Base-by-base conservation (phyloP, 2,888 invertebrate species). In the Drosophila formosana region DNA sequence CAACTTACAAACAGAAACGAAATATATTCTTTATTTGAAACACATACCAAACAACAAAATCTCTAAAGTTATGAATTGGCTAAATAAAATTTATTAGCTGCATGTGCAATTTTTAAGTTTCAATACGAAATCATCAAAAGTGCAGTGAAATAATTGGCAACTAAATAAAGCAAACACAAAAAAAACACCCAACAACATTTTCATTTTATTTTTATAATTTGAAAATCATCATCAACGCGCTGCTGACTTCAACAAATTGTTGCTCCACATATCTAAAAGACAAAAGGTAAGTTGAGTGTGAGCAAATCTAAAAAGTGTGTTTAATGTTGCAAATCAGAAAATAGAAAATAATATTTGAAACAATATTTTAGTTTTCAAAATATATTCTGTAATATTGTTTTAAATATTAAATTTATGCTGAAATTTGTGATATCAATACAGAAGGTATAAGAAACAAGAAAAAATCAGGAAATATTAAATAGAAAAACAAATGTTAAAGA, bases 31-130 rank as follows among this genome's bases (percentile, higher is more conserved):
- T 66, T 37, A 58, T 55, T 75, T 65, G 2, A 49, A 55, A 50
- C 47, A 68, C 79, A 47, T 60, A 46, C 25, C 13, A 45, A 56
- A 39, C 13, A n/a, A 37, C 8, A 32, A 32, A 32, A 32, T 3
- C 11, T 4, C 28, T 52, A 52, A 69, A 34, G 51, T 65, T 63
- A 65, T 64, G 52, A 81, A 88, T 88, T 88, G 72, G 83, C 76
- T 79, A 66, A 72, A 67, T 37, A 56, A 26, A 78, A 68, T 61
- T 57, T 53, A 66, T 75, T 75, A 43, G 66, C 66, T 76, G 80
- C 76, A 75, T 79, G 80, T 79, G 69, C 68, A 65, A 62, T 58
- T 75, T 66, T 78, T 67, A 1, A 60, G 62, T 63, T 73, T 30
- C 23, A 9, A 34, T 47, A 34, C 30, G 47, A 62, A 63, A 39